A percentile compares a stretch with the other conserved stretches of the same genome.
phyloP scores from a whole-genome alignment of 2,113 vertebrate genomes.

The Ammodramus savannarum region DNA sequence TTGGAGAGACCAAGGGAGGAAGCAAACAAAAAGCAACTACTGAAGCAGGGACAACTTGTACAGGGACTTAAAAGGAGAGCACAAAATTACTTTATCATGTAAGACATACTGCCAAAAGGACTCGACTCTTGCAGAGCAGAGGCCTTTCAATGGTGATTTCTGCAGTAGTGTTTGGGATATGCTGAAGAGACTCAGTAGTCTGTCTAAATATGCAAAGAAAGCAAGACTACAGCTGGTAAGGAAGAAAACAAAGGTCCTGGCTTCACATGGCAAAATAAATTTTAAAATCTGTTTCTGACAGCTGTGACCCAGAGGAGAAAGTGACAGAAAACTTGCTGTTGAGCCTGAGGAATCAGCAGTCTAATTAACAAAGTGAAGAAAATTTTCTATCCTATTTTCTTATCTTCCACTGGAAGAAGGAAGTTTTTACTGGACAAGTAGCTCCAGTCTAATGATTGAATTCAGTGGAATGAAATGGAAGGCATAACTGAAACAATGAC shows the following conservation, averaged over 20 bases:
- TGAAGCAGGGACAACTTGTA: background rate
- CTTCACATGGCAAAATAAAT: background rate
- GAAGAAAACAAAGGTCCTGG: background rate
- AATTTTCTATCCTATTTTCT: background rate
- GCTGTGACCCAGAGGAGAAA: background rate
- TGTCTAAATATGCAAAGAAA: background rate
- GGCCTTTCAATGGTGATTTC: background rate
- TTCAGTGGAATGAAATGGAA: background rate
- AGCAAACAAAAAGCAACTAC: background rate
- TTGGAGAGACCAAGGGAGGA: background rate
- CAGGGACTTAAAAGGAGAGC: background rate
- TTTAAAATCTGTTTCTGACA: background rate
- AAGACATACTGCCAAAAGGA: background rate
- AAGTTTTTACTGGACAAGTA: background rate
- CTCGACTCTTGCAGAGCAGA: background rate
- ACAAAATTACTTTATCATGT: background rate
- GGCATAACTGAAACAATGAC: background rate
- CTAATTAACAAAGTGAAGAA: background rate
- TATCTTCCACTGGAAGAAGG: background rate
- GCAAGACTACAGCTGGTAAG: background rate
- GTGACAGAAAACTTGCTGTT: background rate
- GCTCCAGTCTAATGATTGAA: background rate
- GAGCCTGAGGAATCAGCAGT: background rate
- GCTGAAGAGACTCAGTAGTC: background rate
- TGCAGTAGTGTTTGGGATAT: background rate